Base-by-base conservation (phyloP, 2,797 vertebrate species). In the Heliangelus exortis region DNA sequence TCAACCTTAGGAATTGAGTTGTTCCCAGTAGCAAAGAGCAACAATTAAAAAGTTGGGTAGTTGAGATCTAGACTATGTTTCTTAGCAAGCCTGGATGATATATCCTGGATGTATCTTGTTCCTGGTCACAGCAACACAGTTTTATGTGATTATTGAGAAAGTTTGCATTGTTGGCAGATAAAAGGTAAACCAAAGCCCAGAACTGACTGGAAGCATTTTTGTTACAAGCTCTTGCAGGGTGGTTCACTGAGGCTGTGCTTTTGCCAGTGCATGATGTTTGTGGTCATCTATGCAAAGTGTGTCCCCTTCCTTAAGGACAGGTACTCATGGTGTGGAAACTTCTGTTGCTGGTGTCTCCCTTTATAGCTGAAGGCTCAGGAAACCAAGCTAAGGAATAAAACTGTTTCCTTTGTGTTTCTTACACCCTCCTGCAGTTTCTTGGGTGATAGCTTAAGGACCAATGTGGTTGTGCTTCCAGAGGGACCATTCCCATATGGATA, bases 121-220 rank as follows among this genome's bases (percentile, higher is more conserved):
- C 76, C 90, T 96, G 66, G 83, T 72, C 55, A 13, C 22, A 78
- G 48, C 47, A 61, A 45, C 17, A 19, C 29, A 51, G 36, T 85
- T 91, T 95, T 90, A 68, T 78, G 69, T 34, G 66, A 81, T 34
- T 84, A 74, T 68, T 87, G 71, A 28, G 51, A 72, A 89, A 61
- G 10, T 76, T 91, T 90, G 71, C 0, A 0, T 25, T 7, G 0
- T 39, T 92, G 90, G 59, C 57, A 95, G 88, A 85, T 91, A 61
- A 83, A 95, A 84, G 77, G 29, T 87, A 92, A 91, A 25, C 15
- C 55, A 71, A 95, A 96, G 77, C 69, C 91, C 88, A 92, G 84
- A 95, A 69, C 73, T 83, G 76, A 67, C 66, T 84, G 76, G 85
- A 93, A 95, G 39, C 23, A 15, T 86, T 95, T 95, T 88, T 81